Evolutionary conservation across 2,888 invertebrate genomes (phyloP), one percentile per base, ranked within the genome.

Genomic region (Gibbula magus): DNA sequence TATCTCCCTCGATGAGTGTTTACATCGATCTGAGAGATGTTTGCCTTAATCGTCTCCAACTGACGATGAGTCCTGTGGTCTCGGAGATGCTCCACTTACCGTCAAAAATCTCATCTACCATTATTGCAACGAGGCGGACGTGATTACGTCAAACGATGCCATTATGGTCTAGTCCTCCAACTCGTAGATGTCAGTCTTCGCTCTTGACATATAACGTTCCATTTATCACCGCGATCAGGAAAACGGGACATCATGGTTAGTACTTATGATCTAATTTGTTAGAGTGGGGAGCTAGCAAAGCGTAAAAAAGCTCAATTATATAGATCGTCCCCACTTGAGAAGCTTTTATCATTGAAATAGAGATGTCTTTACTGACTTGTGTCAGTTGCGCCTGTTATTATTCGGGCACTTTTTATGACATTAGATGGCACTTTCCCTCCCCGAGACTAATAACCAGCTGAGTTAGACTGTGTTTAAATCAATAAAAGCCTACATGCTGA

Each of bases 11-110:
- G 18, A 18, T 20, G 20, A 70, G 70, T 70, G 70, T 70, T 70
- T 70, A 70, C 70, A 70, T 70, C 70, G 70, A 70, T 70, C 70
- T 35, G 39, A 13, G 70, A 70, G 20, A 70, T 70, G 35, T 70
- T 70, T 70, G 35, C 70, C 35, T 39, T 18, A 32, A 32, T 70
- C 20, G 32, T 35, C 20, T 20, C 29, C 70, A n/a, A 10, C 70
- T 70, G 70, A 70, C 70, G 32, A n/a, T 35, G 32, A 16, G 35
- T 32, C 39, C 35, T 39, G 35, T 32, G 39, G 70, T 70, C 70
- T 70, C 70, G 70, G 8, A 18, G 18, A 35, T 70, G 70, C 16
- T 35, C 39, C 35, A 70, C 70, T 70, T 39, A 70, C 18, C 70
- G 18, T 25, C 32, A 20, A 35, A 35, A 35, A 35, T 70, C 32